Evolutionary conservation across 2,888 invertebrate species (phyloP).

Genomic region (Arrhopalites spinosus): DNA sequence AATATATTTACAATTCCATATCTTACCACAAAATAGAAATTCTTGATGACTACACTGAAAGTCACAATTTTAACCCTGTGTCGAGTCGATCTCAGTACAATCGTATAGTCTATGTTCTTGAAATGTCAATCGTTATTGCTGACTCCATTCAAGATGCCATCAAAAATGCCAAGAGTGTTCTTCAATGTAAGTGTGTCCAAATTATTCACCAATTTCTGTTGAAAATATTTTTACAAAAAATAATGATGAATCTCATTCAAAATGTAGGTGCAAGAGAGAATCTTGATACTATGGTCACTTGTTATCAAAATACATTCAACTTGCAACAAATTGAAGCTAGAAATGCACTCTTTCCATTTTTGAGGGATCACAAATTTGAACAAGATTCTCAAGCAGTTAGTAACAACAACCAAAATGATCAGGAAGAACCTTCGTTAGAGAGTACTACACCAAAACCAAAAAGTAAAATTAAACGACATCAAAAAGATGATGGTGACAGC

Average conservation of each 20-base stretch:
- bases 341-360: background rate
- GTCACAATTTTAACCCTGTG: background rate
- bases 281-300: background rate
- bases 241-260: too few relatives aligned
- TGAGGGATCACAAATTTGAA: background rate
- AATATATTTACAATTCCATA: slow-evolving; percentile 22
- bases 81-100: slow-evolving; percentile 14
- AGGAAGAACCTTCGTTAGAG: background rate
- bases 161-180: slow-evolving; percentile 23
- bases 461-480: background rate
- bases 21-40: slow-evolving; percentile 15
- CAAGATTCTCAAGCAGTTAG: background rate
- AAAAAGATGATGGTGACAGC: background rate
- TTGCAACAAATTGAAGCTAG: slow-evolving; percentile 9
- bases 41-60: slow-evolving; percentile 17
- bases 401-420: background rate
- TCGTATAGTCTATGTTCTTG: slow-evolving; percentile 20
- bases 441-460: background rate
- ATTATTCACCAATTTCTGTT: too few relatives aligned
- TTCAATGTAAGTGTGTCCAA: background rate
- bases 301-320: slow-evolving; percentile 1
- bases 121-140: slow-evolving; percentile 19
- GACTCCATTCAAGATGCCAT: slow-evolving; percentile 22
- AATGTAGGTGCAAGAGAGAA: slow-evolving; percentile 17
- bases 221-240: too few relatives aligned